These are phyloP conservation scores for Uloborus diversus DNA, from an alignment of 1,140 invertebrate species.

Conservation along the genomic window DNA sequence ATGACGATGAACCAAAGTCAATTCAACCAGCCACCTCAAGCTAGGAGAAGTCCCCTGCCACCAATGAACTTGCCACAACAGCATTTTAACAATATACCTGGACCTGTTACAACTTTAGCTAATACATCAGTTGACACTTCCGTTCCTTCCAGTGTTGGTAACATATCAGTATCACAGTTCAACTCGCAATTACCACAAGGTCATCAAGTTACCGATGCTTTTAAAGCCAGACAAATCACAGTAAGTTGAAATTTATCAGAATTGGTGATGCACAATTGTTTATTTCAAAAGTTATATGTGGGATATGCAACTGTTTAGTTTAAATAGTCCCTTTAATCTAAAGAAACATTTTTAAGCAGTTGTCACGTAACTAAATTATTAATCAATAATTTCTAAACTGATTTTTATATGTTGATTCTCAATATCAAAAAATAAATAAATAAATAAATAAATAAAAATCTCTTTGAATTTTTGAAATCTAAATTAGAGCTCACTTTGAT, in stretches of 20 bases:
- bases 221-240: constrained; percentile 45
- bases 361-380: no score
- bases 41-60: constrained; percentile 42
- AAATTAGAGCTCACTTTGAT: no score
- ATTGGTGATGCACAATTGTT: no score
- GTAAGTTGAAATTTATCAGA: constrained; percentile 41
- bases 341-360: no score
- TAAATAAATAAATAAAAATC: no score
- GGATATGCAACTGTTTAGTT: no score
- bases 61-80: constrained; percentile 21
- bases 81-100: constrained; percentile 47
- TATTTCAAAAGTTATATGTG: no score
- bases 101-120: constrained; percentile 39
- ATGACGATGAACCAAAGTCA: constrained; percentile 46
- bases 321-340: no score
- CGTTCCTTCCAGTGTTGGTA: constrained; percentile 18
- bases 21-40: constrained; percentile 34
- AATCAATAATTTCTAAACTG: no score
- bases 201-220: constrained; percentile 43
- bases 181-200: constrained; percentile 26
- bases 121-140: constrained; percentile 13
- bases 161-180: constrained; percentile 33
- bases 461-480: no score
- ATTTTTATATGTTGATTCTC: no score
- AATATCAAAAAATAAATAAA: no score